Evolutionary conservation across 2,888 invertebrate genomes (phyloP), one percentile per base, ranked within the genome.

Genomic region (Machimus atricapillus): DNA sequence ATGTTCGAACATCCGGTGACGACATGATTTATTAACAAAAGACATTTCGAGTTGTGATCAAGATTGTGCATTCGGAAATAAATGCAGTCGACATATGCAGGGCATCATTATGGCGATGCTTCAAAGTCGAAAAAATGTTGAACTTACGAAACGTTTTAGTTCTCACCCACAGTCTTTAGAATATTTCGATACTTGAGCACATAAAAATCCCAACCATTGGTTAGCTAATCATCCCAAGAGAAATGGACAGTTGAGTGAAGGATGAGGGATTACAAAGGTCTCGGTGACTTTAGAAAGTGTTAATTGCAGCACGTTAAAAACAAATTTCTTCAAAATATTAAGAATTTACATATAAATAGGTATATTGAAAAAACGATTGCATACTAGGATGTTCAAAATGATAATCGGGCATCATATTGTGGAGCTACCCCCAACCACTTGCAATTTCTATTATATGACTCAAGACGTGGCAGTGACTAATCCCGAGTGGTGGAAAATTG

Each of bases 11-110:
- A 78, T 78, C 78, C 78, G 78, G 78, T 12, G 78, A 23, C 19
- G n/a, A 19, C 78, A 78, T 78, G 78, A 78, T 78, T 78, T 78
- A 78, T 78, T 78, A 78, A 7, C 78, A n/a, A 43, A 37, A 40
- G 19, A n/a, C 23, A 19, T 78, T 34, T 23, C n/a, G 19, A 43
- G 37, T 12, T 19, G 66, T 27, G 23, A 43, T 43, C 40, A 78
- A 78, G 43, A 43, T 40, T 78, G 23, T 78, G 78, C 78, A 78
- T n/a, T 78, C 78, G 40, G 40, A 78, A 78, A 78, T 78, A 43
- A 66, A 40, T 78, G 37, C 37, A 78, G 40, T 66, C 66, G 12
- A 23, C 66, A 23, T 27, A 27, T 66, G 66, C 4, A 66, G 66
- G 27, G 4, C 66, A 27, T 27, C 27, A 66, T 56, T 16, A 46